Evolutionary conservation across 2,888 invertebrate species (phyloP), one percentile per base, ranked within the genome.

Genomic region (Cephus sareptanus): DNA sequence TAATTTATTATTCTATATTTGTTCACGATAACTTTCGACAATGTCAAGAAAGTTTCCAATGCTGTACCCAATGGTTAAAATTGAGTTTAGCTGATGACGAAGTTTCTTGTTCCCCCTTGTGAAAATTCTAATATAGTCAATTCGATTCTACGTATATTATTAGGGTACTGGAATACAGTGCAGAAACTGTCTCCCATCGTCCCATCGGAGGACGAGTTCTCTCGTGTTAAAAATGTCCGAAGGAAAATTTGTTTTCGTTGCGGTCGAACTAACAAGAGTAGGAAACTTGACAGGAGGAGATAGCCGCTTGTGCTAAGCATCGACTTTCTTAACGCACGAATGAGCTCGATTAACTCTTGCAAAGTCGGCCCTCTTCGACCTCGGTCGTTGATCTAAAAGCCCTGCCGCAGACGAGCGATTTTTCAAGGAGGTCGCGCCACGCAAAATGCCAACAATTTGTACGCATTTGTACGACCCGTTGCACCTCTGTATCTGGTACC

Each of bases 231-330:
- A 77, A 40, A 79, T 86, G 82, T 83, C 81, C 74, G 34, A 33
- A 77, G 77, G 78, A 81, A 85, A 85, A 83, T 85, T 85, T 82
- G 73, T 83, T 84, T 84, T 79, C 86, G 87, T 87, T 83, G 86
- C 86, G 86, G 83, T 80, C 85, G 86, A 87, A 85, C 85, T 85
- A 84, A 76, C 79, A 84, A 84, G 81, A 77, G 69, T 73, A 79
- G 37, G 37, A 37, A 37, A 40, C 40, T 15, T 40, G 15, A 40
- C 40, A 70, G 69, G 75, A 73, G 74, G 75, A 69, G 79, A 79
- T 83, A 83, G 79, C 80, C 81, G 40, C 15, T 40, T 40, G 40
- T 40, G 15, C 40, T 40, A 15, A 40, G 40, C 15, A 40, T 40
- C 40, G 40, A 40, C 40, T 15, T 40, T 40, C 40, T 40, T 40